Evolutionary conservation across 1,140 invertebrate species (phyloP).

Genomic region (Asobara japonica): DNA sequence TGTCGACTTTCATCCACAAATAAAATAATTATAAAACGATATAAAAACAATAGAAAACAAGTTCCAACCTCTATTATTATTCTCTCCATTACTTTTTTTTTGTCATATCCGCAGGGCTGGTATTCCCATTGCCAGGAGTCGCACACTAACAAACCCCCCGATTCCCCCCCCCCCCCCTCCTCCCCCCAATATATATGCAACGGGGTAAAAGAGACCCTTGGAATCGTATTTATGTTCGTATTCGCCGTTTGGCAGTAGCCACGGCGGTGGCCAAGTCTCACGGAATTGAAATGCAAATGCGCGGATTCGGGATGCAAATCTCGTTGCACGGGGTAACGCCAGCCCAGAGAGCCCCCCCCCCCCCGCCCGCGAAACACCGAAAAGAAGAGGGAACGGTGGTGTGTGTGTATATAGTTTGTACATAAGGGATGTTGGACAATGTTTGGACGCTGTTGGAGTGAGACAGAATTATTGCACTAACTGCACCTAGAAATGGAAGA

Average conservation of each 20-base stretch:
- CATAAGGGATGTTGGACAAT: neutral
- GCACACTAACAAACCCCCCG: neutral
- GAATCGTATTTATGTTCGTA: slow-evolving; percentile 64
- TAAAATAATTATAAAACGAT: neutral
- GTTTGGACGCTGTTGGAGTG: no score
- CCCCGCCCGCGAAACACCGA: neutral
- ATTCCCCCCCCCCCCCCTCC: neutral
- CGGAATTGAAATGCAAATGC: slow-evolving; percentile 66
- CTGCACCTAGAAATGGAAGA: neutral
- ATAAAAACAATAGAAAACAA: neutral
- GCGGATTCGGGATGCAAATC: slow-evolving; percentile 64
- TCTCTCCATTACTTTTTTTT: neutral
- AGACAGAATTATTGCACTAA: slow-evolving; percentile 1
- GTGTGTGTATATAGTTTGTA: neutral
- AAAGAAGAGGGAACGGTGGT: neutral
- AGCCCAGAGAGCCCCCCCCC: slow-evolving; percentile 45
- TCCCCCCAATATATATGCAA: slow-evolving; percentile 18
- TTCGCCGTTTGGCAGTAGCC: slow-evolving; percentile 56
- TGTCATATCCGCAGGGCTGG: neutral
- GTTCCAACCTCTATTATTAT: neutral
- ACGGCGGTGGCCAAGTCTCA: slow-evolving; percentile 51
- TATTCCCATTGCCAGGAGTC: neutral
- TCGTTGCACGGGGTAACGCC: slow-evolving; percentile 61
- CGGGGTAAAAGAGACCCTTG: slow-evolving; percentile 43
- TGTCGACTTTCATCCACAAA: neutral